Evolutionary conservation across 2,797 vertebrate genomes (phyloP), one percentile per base, ranked within the genome.

Genomic region (Acropternis orthonyx): DNA sequence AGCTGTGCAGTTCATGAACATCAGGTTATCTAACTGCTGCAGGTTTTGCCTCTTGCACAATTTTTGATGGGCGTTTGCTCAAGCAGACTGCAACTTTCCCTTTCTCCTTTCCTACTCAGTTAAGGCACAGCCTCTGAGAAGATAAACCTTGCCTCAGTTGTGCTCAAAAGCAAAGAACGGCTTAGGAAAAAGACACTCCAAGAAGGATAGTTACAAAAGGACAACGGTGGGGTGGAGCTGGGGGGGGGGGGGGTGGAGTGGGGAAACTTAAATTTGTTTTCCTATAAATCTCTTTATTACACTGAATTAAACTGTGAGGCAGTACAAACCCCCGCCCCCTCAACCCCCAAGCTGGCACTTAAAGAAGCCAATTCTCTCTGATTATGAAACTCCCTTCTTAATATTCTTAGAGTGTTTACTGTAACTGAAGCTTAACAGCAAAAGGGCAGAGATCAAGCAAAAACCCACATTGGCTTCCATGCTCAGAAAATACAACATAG

Each of bases 341-440:
- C 20, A 19, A 2, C 10, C 41, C 20, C 10, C 52, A 84, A 56
- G 27, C 27, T 30, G 65, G 37, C 44, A 68, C 32, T 88, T 68
- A 89, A 58, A 92, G 37, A 61, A 93, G 52, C 44, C 67, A 87
- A 71, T 90, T 95, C 59, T 84, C 28, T 90, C 56, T 12, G 59
- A 74, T 92, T 92, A 95, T 96, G 86, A 96, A 97, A 96, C 92
- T 71, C 63, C 95, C 95, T 93, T 92, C 43, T 96, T 95, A 96
- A 94, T 88, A 97, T 97, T 96, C 94, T 82, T 84, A 30, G 80
- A 72, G 88, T 94, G 93, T 95, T 96, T 95, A 77, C 88, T 79
- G 76, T 67, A 75, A 86, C 73, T 88, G 67, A 92, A 95, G 65
- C 88, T 85, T 92, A 90, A 94, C 85, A 94, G 85, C 44, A 87